Percentiles rank a stretch among this genome's conserved stretches.
phyloP scores from a whole-genome alignment of 2,888 invertebrate genomes.

The Cylloceria caligata region DNA sequence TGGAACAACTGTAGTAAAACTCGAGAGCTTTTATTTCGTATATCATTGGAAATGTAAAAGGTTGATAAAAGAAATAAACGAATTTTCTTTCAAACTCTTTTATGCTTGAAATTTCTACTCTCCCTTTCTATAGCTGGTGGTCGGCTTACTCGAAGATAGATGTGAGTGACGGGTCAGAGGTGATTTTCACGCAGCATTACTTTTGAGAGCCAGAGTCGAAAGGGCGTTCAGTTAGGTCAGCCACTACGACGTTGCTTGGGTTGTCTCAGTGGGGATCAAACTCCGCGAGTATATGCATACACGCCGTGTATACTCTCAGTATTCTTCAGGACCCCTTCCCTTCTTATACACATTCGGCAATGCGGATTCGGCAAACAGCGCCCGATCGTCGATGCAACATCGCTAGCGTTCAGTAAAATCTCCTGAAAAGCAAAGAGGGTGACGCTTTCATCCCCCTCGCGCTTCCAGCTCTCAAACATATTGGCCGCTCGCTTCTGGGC shows the following conservation, averaged over 20 bases:
- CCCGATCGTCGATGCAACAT: constrained; percentile 76
- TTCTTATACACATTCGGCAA: constrained; percentile 2
- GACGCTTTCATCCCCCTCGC: constrained; percentile 76
- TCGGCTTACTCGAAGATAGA: constrained; percentile 42
- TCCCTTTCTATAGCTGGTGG: neutral
- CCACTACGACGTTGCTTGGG: constrained; percentile 26
- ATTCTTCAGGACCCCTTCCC: neutral
- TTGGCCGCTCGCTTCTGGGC: constrained; percentile 66
- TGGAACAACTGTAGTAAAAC: no score
- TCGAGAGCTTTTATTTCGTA: no score
- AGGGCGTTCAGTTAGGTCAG: constrained; percentile 66
- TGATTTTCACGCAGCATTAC: constrained; percentile 73
- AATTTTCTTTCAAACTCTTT: constrained; percentile 31
- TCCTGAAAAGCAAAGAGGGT: constrained; percentile 82
- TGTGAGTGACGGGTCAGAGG: constrained; percentile 71
- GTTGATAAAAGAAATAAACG: neutral
- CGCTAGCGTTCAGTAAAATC: constrained; percentile 81
- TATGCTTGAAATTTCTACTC: constrained; percentile 19
- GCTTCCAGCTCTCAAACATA: constrained; percentile 66
- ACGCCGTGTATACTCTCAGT: constrained; percentile 24
- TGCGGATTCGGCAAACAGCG: constrained; percentile 29
- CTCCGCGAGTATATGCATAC: constrained; percentile 65
- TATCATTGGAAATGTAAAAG: neutral
- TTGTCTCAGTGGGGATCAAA: constrained; percentile 53
- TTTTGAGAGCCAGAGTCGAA: constrained; percentile 65